Evolutionary conservation across 2,888 invertebrate genomes (phyloP).

Genomic region (Hirtodrosophila cameraria): DNA sequence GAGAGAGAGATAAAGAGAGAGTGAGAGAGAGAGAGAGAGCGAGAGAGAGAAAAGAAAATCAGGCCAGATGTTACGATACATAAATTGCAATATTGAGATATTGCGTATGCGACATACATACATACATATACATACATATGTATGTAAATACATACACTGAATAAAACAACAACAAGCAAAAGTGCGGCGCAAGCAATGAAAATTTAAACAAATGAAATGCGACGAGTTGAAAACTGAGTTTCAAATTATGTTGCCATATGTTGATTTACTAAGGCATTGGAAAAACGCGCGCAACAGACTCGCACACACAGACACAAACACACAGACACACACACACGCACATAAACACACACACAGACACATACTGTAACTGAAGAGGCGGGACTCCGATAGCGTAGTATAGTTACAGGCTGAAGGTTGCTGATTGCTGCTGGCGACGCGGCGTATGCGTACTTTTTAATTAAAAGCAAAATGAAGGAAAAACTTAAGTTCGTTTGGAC

Average conservation of each 20-base stretch:
- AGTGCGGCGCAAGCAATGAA: conserved; percentile 11
- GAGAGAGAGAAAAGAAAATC: too few species aligned
- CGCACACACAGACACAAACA: conserved; percentile 21
- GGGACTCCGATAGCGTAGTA: conserved; percentile 35
- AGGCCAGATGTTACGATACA: conserved; percentile 49
- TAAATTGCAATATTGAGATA: conserved; percentile 10
- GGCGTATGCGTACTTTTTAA: conserved; percentile 45
- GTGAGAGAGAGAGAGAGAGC: too few species aligned
- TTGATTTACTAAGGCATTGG: conserved; percentile 40
- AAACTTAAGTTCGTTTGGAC: conserved; percentile 19
- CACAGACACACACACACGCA: conserved; percentile 15
- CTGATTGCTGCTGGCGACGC: conserved; percentile 3
- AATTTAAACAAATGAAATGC: conserved; percentile 41
- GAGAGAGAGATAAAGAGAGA: too few species aligned
- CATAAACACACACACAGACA: conserved; percentile 12
- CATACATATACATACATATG: too few species aligned
- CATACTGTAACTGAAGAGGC: conserved; percentile 7
- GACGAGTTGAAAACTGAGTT: conserved; percentile 43
- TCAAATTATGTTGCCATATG: conserved; percentile 71
- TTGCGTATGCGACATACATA: conserved; percentile 45
- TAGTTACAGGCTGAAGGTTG: conserved; percentile 49
- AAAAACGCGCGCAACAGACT: conserved; percentile 52
- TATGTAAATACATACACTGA: too few species aligned
- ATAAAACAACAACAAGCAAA: conserved; percentile 36
- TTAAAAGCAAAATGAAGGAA: conserved; percentile 21